These are phyloP conservation scores for Lymantria dispar DNA, from an alignment of 2,888 invertebrate species.

Conservation along the genomic window DNA sequence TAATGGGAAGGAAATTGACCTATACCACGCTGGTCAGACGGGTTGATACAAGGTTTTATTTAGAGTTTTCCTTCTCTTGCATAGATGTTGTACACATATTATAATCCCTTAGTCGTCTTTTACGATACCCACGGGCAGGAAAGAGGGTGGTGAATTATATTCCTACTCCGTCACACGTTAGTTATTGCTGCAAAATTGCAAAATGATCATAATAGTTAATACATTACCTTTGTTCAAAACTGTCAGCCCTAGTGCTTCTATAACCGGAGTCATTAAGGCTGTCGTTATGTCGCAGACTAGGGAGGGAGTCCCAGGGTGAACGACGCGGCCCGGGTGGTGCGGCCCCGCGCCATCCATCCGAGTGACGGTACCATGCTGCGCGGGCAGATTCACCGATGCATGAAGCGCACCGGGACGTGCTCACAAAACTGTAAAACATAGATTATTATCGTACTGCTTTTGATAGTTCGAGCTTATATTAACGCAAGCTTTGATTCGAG, in stretches of 20 bases:
- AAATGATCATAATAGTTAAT: neutral
- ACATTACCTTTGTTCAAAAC: slow-evolving; percentile 92
- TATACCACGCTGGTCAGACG: too few relatives aligned
- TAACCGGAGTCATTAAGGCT: slow-evolving; percentile 94
- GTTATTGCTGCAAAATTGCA: too few relatives aligned
- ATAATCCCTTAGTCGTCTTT: too few relatives aligned
- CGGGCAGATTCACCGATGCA: slow-evolving; percentile 95
- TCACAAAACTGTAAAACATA: slow-evolving; percentile 68
- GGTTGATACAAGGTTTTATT: too few relatives aligned
- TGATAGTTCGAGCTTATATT: slow-evolving; percentile 16
- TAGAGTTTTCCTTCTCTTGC: too few relatives aligned
- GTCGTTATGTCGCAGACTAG: slow-evolving; percentile 91
- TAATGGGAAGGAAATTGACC: too few relatives aligned
- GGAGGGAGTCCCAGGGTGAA: slow-evolving; percentile 94
- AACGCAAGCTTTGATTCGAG: neutral
- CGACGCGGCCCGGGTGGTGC: slow-evolving; percentile 85
- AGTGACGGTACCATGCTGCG: slow-evolving; percentile 95
- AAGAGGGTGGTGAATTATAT: too few relatives aligned
- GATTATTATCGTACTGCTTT: slow-evolving; percentile 19
- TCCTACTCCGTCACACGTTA: too few relatives aligned
- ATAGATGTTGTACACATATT: too few relatives aligned
- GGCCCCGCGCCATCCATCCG: slow-evolving; percentile 90
- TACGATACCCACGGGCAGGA: too few relatives aligned
- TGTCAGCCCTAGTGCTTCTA: slow-evolving; percentile 92
- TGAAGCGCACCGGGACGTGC: slow-evolving; percentile 89